A percentile compares a stretch with the other conserved stretches of the same genome.
Evolutionary conservation across 2,797 vertebrate species (phyloP).

Genomic region (Chiloscyllium punctatum): DNA sequence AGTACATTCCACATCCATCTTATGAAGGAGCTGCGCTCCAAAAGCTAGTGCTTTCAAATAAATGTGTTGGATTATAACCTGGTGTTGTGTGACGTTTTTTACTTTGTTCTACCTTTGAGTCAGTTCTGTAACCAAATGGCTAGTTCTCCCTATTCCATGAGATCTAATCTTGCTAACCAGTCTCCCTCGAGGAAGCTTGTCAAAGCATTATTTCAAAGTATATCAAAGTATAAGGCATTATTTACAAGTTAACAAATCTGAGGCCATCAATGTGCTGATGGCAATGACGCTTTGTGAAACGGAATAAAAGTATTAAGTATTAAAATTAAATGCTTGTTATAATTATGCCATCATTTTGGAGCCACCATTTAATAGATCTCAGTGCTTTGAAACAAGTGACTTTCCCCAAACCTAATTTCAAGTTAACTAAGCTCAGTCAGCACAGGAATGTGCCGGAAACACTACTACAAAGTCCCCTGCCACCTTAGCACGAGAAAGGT

Average conservation of each 20-base stretch:
- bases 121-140: no score
- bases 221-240: no score
- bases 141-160: no score
- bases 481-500: not conserved
- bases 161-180: no score
- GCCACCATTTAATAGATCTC: not conserved
- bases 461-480: not conserved
- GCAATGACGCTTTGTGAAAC: not conserved
- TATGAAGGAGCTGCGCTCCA: no score
- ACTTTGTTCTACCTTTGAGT: no score
- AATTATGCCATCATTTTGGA: not conserved
- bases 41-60: no score
- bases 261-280: not conserved
- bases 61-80: no score
- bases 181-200: no score
- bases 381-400: not conserved
- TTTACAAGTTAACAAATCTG: not conserved
- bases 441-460: not conserved
- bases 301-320: not conserved
- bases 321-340: not conserved
- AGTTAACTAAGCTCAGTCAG: not conserved
- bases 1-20: no score
- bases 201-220: no score
- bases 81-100: no score
- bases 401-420: not conserved